Conservation (phyloP, 2,797 vertebrate species). For the Semaprochilodus insignis region DNA sequence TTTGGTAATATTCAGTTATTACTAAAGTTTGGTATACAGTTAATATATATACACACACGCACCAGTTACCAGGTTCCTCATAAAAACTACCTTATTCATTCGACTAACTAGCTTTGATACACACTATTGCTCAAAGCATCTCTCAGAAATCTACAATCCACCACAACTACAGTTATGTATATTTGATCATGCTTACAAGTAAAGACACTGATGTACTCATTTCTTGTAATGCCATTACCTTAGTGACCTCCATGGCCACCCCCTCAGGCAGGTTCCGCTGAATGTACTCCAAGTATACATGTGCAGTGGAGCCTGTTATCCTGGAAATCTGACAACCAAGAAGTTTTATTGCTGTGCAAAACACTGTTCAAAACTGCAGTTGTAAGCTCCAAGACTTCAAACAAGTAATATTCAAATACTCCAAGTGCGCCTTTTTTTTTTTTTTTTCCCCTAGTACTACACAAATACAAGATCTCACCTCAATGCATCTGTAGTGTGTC, state of each 20-base stretch:
- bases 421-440: background rate
- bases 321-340: slow-evolving; percentile 46
- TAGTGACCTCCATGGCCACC: slow-evolving; percentile 93
- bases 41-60: no score
- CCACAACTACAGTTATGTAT: background rate
- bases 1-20: background rate
- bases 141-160: background rate
- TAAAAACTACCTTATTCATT: background rate
- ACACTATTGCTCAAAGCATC: background rate
- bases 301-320: slow-evolving; percentile 88
- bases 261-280: slow-evolving; percentile 97
- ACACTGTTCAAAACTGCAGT: background rate
- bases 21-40: no score
- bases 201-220: background rate
- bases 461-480: slow-evolving; percentile 75
- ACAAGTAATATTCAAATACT: no score
- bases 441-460: background rate
- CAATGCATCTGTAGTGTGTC: slow-evolving; percentile 87
- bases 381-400: background rate
- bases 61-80: no score
- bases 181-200: background rate
- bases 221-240: slow-evolving; percentile 59
- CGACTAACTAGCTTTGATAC: background rate
- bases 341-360: background rate
- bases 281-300: slow-evolving; percentile 93